Conservation (phyloP, 2,888 invertebrate species). For the Eurois occulta region DNA sequence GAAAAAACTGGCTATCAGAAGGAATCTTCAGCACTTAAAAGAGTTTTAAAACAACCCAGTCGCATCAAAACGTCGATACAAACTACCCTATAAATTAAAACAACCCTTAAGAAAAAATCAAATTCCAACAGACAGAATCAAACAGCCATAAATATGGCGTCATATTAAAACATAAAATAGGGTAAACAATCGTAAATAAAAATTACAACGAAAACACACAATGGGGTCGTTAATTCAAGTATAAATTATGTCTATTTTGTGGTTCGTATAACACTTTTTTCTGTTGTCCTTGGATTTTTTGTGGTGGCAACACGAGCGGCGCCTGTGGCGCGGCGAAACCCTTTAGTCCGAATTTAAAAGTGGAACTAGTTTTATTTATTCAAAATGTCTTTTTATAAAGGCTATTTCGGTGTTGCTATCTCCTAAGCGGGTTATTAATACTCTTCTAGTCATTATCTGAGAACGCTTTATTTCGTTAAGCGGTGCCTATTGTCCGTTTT, state of each 20-base stretch:
- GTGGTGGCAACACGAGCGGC: slow-evolving; percentile 82
- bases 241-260: slow-evolving; percentile 89
- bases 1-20: slow-evolving; percentile 42
- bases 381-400: slow-evolving; percentile 60
- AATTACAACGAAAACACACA: slow-evolving; percentile 88
- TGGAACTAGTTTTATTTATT: slow-evolving; percentile 72
- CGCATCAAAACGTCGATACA: slow-evolving; percentile 79
- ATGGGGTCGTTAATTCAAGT: slow-evolving; percentile 86
- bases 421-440: slow-evolving; percentile 82
- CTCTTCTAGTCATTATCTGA: slow-evolving; percentile 83
- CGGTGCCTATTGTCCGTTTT: slow-evolving; percentile 76
- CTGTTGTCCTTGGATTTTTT: slow-evolving; percentile 80
- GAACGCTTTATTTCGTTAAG: slow-evolving; percentile 81
- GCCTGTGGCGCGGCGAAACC: slow-evolving; percentile 86
- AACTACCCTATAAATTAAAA: slow-evolving; percentile 83
- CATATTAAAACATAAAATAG: slow-evolving; percentile 90
- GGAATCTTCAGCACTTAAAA: slow-evolving; percentile 59
- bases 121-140: slow-evolving; percentile 80
- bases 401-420: slow-evolving; percentile 63
- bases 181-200: slow-evolving; percentile 90
- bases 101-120: slow-evolving; percentile 76
- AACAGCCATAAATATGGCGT: slow-evolving; percentile 83
- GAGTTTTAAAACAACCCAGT: slow-evolving; percentile 70
- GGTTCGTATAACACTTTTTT: slow-evolving; percentile 88
- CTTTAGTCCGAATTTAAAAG: slow-evolving; percentile 85